These are phyloP conservation scores for Peucedramus taeniatus DNA, from an alignment of 2,113 vertebrate species.

Conservation along the genomic window DNA sequence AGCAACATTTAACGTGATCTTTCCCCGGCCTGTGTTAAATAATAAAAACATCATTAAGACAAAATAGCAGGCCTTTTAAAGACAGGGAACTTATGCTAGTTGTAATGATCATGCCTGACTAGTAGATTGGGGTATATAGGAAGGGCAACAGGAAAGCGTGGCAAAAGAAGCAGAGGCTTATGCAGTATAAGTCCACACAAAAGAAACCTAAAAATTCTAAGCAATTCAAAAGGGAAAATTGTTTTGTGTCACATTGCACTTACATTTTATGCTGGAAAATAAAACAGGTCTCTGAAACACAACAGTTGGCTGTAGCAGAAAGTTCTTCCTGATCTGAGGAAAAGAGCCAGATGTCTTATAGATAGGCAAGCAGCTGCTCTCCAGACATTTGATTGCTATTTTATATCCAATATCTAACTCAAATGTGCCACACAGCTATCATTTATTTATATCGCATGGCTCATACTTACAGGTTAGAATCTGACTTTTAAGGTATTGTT, in stretches of 20 bases:
- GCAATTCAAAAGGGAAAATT: not conserved
- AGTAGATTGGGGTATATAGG: not conserved
- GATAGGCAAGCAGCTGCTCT: conserved; percentile 33
- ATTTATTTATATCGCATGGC: not conserved
- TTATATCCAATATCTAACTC: not conserved
- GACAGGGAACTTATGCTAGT: not conserved
- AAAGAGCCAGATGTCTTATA: conserved; percentile 39
- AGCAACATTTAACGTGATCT: not conserved
- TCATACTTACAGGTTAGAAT: not conserved
- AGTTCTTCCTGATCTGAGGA: not conserved
- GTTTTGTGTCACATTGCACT: not conserved
- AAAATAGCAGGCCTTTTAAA: not conserved
- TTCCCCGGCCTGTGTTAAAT: not conserved
- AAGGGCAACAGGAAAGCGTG: not conserved
- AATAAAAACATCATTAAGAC: not conserved
- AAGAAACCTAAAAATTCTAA: not conserved
- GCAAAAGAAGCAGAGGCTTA: not conserved
- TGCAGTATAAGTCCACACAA: not conserved
- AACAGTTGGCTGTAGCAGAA: conserved; percentile 13
- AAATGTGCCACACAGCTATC: not conserved
- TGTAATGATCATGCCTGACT: not conserved
- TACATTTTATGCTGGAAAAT: conserved; percentile 14
- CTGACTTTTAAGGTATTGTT: not conserved
- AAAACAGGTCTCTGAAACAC: not conserved
- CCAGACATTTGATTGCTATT: conserved; percentile 35